phyloP scores from a whole-genome alignment of 2,888 invertebrate genomes.

The Limenitis camilla region DNA sequence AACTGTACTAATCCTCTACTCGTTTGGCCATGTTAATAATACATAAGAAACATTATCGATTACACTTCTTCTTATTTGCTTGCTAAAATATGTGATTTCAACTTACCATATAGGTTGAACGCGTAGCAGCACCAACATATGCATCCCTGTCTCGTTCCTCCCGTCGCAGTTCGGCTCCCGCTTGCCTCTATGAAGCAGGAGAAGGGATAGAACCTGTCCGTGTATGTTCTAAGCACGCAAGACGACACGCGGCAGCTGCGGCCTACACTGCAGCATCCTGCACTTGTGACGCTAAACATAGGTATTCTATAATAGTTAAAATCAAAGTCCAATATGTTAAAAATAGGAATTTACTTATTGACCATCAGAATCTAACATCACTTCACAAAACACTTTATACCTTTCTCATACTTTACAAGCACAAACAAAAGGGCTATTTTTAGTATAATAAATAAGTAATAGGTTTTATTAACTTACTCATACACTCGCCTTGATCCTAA shows the following conservation, averaged over 20 bases:
- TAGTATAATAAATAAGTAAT: no score
- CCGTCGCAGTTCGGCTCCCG: slow-evolving; percentile 48
- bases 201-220: slow-evolving; percentile 16
- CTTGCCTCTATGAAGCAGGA: slow-evolving; percentile 23
- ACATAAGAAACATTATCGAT: no score
- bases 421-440: no score
- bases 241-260: slow-evolving; percentile 56
- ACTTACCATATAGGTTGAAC: slow-evolving; percentile 63
- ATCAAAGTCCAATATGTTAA: no score
- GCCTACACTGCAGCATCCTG: slow-evolving; percentile 42
- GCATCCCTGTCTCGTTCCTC: slow-evolving; percentile 73
- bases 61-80: not conserved
- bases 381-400: no score
- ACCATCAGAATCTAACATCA: no score
- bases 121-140: slow-evolving; percentile 79
- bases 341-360: no score
- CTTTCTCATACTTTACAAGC: no score
- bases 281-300: slow-evolving; percentile 51
- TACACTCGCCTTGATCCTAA: no score
- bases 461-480: no score
- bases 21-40: no score
- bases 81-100: slow-evolving; percentile 1
- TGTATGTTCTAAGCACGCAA: slow-evolving; percentile 50
- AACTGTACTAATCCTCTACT: no score
- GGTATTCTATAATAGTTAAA: slow-evolving; percentile 34